Base-by-base conservation (phyloP, 2,113 vertebrate genomes). In the Sardina pilchardus region DNA sequence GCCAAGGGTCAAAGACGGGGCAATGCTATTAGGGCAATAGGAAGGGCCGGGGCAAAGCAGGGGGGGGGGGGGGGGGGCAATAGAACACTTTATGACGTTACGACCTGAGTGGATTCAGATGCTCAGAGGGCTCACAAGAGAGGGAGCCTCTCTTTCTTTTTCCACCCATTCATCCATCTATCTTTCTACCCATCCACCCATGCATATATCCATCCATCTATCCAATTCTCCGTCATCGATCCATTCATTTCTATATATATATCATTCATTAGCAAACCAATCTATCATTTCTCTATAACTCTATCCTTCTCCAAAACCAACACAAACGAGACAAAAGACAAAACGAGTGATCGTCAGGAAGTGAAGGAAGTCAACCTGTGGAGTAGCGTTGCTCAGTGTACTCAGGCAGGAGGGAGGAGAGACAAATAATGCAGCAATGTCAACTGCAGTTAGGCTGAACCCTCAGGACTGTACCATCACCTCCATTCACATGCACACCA, bases 1-100 rank as follows among this genome's bases (percentile, higher is more conserved):
- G 6, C 0, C 78, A 3, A n/a, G 75, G 91, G 92, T 91, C 92
- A 91, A 86, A 91, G 90, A 88, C 89, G 85, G 80, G 88, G 39
- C 63, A 59, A 84, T 45, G 26, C 26, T 84, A 75, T 75, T 75
- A 75, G 67, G 30, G 67, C 67, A 75, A 75, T 75, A 75, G 67
- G 67, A 75, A 75, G 67, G 26, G 12, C 67, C 30, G 30, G 30
- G 67, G 67, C 67, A 75, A 36, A 71, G 63, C 63, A 34, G 63
- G 63, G 67, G 67, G 67, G 67, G 26, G 67, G n/a, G n/a, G n/a
- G n/a, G n/a, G n/a, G n/a, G n/a, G n/a, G n/a, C n/a, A n/a, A n/a
- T 30, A 75, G 10, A 75, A 75, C 10, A 75, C 67, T 36, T 34
- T 75, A 34, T 30, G 17, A 34, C 30, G 2, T 75, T 75, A 75